phyloP scores from a whole-genome alignment of 2,888 invertebrate species.

The Buathra laborator region DNA sequence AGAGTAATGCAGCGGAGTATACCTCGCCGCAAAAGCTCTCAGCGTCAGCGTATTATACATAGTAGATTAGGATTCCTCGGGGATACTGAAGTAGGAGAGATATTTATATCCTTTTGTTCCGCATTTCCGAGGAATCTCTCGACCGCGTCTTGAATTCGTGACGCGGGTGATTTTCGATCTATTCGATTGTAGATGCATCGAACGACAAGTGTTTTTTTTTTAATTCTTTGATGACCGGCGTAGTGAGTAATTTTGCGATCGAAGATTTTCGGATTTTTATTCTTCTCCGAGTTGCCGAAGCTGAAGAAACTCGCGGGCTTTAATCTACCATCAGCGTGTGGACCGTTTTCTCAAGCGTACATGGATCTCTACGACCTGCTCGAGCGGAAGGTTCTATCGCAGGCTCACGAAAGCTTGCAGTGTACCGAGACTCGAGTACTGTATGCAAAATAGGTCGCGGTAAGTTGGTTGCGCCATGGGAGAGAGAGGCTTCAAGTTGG shows the following conservation, averaged over 20 bases:
- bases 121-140: conserved; percentile 18
- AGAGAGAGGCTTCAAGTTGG: conserved; percentile 40
- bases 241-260: no score
- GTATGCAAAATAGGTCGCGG: conserved; percentile 58
- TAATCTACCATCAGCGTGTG: not conserved
- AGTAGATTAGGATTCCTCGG: conserved; percentile 31
- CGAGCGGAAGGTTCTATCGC: conserved; percentile 27
- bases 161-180: no score
- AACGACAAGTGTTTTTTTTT: no score
- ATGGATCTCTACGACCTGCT: conserved; percentile 1
- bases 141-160: not conserved
- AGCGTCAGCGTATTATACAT: not conserved
- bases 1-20: conserved; percentile 11
- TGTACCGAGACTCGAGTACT: conserved; percentile 22
- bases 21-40: conserved; percentile 42
- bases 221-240: no score
- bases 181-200: no score
- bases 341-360: conserved; percentile 13
- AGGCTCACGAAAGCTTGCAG: conserved; percentile 6
- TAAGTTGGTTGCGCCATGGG: conserved; percentile 19
- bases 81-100: conserved; percentile 26
- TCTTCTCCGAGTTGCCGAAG: not conserved
- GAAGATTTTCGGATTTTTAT: no score
- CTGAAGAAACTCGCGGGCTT: conserved; percentile 36
- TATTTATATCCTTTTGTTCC: conserved; percentile 37